Conservation (phyloP, 2,888 invertebrate genomes). For the Drosophila paracracens region DNA sequence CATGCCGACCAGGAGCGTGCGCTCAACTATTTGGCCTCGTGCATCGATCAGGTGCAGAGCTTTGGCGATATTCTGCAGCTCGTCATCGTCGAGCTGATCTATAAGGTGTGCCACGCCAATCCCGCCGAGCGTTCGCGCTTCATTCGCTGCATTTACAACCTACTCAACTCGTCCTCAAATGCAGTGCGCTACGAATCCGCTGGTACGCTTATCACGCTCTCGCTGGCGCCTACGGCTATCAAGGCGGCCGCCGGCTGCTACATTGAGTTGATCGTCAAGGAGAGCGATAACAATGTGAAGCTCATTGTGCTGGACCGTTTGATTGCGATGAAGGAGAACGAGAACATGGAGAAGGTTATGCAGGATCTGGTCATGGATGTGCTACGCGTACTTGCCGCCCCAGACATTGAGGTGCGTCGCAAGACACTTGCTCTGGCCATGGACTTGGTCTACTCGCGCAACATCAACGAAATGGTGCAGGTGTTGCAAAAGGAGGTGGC, state of each 20-base stretch:
- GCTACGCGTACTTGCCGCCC: slow-evolving; percentile 94
- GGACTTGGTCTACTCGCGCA: slow-evolving; percentile 95
- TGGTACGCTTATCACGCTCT: slow-evolving; percentile 98
- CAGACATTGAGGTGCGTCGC: slow-evolving; percentile 96
- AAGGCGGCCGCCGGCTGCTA: slow-evolving; percentile 99
- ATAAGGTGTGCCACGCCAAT: slow-evolving; percentile 99
- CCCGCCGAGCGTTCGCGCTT: slow-evolving; percentile 98
- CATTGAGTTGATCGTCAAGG: slow-evolving; percentile 99
- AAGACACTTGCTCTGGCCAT: slow-evolving; percentile 94
- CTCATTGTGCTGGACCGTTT: slow-evolving; percentile 98
- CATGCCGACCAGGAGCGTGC: slow-evolving; percentile 99
- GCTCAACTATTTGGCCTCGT: slow-evolving; percentile 94
- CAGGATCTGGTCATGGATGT: slow-evolving; percentile 98
- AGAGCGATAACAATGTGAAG: slow-evolving; percentile 99
- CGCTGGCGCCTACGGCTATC: slow-evolving; percentile 98
- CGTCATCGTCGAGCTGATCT: slow-evolving; percentile 99
- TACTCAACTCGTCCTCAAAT: slow-evolving; percentile 97
- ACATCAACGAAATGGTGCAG: slow-evolving; percentile 97
- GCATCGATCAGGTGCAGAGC: slow-evolving; percentile 96
- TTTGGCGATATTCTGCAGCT: slow-evolving; percentile 99
- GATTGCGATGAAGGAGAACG: slow-evolving; percentile 93
- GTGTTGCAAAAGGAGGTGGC: slow-evolving; percentile 96
- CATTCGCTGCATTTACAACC: slow-evolving; percentile 99
- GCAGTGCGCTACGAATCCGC: slow-evolving; percentile 99
- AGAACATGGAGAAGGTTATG: slow-evolving; percentile 93